Conservation (phyloP, 2,113 vertebrate species). For the Propithecus coquereli region DNA sequence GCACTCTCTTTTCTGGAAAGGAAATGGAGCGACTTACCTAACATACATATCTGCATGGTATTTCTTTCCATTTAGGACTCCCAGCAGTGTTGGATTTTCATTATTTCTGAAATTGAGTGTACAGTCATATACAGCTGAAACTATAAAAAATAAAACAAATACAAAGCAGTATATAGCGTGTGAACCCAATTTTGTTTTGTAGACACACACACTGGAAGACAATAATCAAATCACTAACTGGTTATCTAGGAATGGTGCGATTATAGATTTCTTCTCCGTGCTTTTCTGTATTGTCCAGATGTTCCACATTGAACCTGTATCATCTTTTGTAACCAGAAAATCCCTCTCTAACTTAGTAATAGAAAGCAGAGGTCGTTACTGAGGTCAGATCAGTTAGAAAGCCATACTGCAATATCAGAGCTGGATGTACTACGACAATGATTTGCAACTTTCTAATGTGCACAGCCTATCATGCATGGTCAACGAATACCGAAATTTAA, state of each 20-base stretch:
- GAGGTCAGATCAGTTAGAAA: background rate
- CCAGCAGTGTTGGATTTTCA: slow-evolving; percentile 91
- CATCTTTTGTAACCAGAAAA: background rate
- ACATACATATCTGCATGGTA: slow-evolving; percentile 95
- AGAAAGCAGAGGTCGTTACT: background rate
- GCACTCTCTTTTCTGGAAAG: background rate
- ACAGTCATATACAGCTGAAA: slow-evolving; percentile 96
- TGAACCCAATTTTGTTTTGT: background rate
- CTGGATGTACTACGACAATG: fast-evolving
- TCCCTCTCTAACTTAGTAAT: background rate
- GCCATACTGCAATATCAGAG: fast-evolving
- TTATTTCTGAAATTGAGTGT: slow-evolving; percentile 98
- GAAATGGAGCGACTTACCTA: slow-evolving; percentile 83
- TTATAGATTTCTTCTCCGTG: background rate
- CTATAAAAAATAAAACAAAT: slow-evolving; percentile 83
- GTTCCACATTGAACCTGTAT: fast-evolving
- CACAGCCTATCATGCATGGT: background rate
- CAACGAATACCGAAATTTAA: background rate
- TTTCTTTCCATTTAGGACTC: slow-evolving; percentile 93
- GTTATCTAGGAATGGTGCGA: background rate
- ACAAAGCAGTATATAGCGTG: slow-evolving; percentile 65
- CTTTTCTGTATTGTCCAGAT: background rate
- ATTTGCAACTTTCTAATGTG: background rate
- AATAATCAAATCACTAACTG: background rate
- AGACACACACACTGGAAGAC: slow-evolving; percentile 50